Evolutionary conservation across 2,888 invertebrate genomes (phyloP), one percentile per base, ranked within the genome.

Genomic region (Aleiodes leptofemur): DNA sequence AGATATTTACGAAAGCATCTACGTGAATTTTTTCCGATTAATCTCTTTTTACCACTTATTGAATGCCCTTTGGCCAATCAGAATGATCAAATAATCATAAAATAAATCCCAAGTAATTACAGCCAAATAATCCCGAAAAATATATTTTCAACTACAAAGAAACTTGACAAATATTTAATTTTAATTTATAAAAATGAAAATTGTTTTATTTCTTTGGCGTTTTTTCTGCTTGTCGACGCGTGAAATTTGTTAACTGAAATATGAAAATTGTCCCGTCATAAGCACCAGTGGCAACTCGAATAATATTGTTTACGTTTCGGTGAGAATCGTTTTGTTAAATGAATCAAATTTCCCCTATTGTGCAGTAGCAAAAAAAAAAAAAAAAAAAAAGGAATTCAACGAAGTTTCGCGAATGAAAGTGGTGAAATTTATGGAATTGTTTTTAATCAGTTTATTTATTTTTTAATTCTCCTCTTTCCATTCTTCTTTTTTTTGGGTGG

Each of bases 281-380:
- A 43, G 48, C 64, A 64, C 64, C 64, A 64, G 64, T 64, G 43
- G 43, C 16, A 16, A 43, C 64, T 64, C 43, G 9, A 64, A 64
- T 64, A 64, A 64, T 23, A 64, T 64, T 64, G 48, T 64, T 64
- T 48, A 64, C 64, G 64, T 64, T 64, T 64, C 64, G 64, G 14
- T 64, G 64, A 43, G 11, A 72, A 72, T 72, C 61, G 57, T 59
- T 61, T 61, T 48, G 71, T 72, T 59, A 50, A 59, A 72, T 72
- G 59, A 72, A 72, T 72, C 59, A 59, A 72, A 72, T 70, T 61
- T 11, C n/a, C 31, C 29, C 57, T 9, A 8, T 23, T 29, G 38
- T n/a, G 14, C 34, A 14, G 14, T 0, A 34, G 2, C 34, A 38
- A 61, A 16, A 61, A 31, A 48, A 11, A 51, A 51, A 31, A 48